Evolutionary conservation across 1,140 invertebrate genomes (phyloP).

Genomic region (Dolichoris vasculosae): DNA sequence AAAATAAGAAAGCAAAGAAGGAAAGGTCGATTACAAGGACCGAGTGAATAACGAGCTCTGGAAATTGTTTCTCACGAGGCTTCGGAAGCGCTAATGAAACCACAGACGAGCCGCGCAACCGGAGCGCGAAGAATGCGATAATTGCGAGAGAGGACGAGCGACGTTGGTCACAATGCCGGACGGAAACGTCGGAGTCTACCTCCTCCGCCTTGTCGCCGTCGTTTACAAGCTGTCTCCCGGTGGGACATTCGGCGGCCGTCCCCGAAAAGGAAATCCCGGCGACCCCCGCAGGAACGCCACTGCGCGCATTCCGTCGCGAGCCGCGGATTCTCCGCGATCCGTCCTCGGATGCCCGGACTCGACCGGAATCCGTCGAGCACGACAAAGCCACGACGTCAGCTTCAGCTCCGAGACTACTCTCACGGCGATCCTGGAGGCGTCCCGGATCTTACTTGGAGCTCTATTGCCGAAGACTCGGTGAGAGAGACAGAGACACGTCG

Average conservation of each 20-base stretch:
- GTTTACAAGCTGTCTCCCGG: conserved; percentile 32
- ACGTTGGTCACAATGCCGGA: no score
- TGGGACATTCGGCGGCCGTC: conserved; percentile 1
- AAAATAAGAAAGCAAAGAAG: neutral
- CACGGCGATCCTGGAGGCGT: conserved; percentile 32
- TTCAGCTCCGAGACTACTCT: neutral
- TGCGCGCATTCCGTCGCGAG: neutral
- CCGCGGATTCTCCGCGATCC: conserved; percentile 17
- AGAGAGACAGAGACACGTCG: no score
- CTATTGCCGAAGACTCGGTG: conserved; percentile 55
- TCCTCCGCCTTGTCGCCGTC: no score
- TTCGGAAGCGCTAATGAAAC: conserved; percentile 51
- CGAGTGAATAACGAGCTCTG: neutral
- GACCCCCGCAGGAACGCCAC: neutral
- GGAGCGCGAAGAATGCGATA: conserved; percentile 58
- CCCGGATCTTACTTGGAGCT: conserved; percentile 60
- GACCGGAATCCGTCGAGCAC: neutral
- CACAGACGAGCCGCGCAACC: conserved; percentile 31
- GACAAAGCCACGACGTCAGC: conserved; percentile 50
- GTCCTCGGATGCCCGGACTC: neutral
- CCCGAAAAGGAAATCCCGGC: neutral
- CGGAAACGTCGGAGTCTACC: no score
- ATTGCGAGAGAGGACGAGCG: conserved; percentile 51
- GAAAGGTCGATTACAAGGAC: neutral
- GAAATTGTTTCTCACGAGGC: neutral